Percentiles rank a stretch among this genome's conserved stretches.
Evolutionary conservation across 2,888 invertebrate genomes (phyloP).

Genomic region (Plagodis dolabraria): DNA sequence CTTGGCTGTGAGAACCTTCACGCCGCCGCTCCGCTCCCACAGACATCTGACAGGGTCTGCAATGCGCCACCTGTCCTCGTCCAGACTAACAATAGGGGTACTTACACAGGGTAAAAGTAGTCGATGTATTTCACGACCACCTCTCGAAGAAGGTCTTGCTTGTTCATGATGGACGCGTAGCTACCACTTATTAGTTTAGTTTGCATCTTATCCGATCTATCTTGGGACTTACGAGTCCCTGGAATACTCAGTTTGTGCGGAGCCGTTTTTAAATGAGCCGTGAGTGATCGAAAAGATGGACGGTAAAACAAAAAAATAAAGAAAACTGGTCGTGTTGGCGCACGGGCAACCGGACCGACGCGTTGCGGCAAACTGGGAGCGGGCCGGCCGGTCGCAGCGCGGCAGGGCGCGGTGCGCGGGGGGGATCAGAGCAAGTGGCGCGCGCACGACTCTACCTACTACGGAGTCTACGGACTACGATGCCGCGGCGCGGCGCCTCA

Average conservation of each 20-base stretch:
- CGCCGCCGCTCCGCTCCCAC: slow-evolving; percentile 47
- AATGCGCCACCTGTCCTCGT: slow-evolving; percentile 56
- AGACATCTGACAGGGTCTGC: slow-evolving; percentile 51
- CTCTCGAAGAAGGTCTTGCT: slow-evolving; percentile 88
- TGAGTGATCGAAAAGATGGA: slow-evolving; percentile 59
- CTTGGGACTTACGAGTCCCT: slow-evolving; percentile 66
- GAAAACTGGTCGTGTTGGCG: slow-evolving; percentile 48
- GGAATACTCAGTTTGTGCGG: slow-evolving; percentile 56
- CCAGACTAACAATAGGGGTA: slow-evolving; percentile 51
- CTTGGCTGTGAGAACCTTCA: slow-evolving; percentile 68
- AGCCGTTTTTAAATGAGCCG: slow-evolving; percentile 64
- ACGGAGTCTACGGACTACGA: slow-evolving; percentile 77
- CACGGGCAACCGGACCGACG: slow-evolving; percentile 79
- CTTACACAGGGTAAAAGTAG: slow-evolving; percentile 89
- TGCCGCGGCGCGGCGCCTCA: slow-evolving; percentile 79
- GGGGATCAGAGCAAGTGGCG: slow-evolving; percentile 73
- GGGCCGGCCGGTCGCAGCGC: slow-evolving; percentile 68
- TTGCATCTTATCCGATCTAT: slow-evolving; percentile 79
- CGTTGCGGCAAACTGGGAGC: slow-evolving; percentile 83
- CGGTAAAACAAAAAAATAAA: slow-evolving; percentile 50
- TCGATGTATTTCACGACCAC: slow-evolving; percentile 89
- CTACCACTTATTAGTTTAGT: slow-evolving; percentile 85
- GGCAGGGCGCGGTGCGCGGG: slow-evolving; percentile 61
- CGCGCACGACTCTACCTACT: slow-evolving; percentile 80
- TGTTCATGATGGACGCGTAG: slow-evolving; percentile 87